A percentile compares a stretch with the other conserved stretches of the same genome.
Conservation (phyloP, 2,888 invertebrate genomes). For the Plutella xylostella region DNA sequence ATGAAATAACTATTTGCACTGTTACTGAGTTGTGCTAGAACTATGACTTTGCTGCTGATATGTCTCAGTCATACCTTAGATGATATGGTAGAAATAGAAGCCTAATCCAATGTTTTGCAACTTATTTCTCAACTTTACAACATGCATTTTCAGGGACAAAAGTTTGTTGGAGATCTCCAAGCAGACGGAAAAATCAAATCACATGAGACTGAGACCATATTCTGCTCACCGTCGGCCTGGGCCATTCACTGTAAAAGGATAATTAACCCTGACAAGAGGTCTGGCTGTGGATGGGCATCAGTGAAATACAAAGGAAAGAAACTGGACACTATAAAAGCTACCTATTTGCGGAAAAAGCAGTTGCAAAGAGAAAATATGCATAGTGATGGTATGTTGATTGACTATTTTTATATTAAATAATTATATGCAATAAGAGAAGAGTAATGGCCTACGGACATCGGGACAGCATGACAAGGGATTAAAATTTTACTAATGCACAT, state of each 20-base stretch:
- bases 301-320: slow-evolving; percentile 90
- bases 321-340: slow-evolving; percentile 88
- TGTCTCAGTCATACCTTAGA: too few relatives aligned
- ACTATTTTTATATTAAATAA: too few relatives aligned
- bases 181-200: slow-evolving; percentile 90
- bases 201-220: slow-evolving; percentile 88
- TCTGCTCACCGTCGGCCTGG: slow-evolving; percentile 93
- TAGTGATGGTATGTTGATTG: slow-evolving; percentile 55
- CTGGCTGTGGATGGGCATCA: slow-evolving; percentile 94
- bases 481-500: too few relatives aligned
- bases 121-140: too few relatives aligned
- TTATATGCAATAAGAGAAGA: too few relatives aligned
- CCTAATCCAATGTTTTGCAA: too few relatives aligned
- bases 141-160: slow-evolving; percentile 76
- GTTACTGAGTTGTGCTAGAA: too few relatives aligned
- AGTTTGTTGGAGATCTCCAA: slow-evolving; percentile 88
- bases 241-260: slow-evolving; percentile 92
- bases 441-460: too few relatives aligned
- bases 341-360: slow-evolving; percentile 81
- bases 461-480: too few relatives aligned
- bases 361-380: slow-evolving; percentile 69
- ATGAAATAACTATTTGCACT: neutral
- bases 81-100: too few relatives aligned
- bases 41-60: too few relatives aligned
- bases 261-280: slow-evolving; percentile 91